A percentile compares a stretch with the other conserved stretches of the same genome.
phyloP scores from a whole-genome alignment of 2,113 vertebrate species.

The Phocoena phocoena region DNA sequence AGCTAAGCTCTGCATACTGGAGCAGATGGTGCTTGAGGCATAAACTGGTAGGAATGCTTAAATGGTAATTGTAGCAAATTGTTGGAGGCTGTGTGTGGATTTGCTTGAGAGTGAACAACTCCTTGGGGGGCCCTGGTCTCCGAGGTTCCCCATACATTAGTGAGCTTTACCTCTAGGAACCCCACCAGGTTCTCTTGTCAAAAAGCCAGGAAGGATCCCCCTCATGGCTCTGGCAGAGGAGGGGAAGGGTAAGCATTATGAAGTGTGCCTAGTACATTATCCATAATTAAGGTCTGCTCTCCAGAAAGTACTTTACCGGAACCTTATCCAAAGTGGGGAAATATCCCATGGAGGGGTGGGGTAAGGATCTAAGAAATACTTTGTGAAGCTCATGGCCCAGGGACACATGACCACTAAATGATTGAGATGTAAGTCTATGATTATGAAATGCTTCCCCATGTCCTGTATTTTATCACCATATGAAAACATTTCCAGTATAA shows the following conservation, averaged over 20 bases:
- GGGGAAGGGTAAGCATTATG: background rate
- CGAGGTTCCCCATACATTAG: background rate
- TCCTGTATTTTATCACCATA: background rate
- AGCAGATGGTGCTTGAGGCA: background rate
- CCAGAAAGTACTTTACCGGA: background rate
- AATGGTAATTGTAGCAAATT: background rate
- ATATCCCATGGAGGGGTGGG: background rate
- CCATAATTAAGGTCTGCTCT: background rate
- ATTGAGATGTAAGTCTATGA: background rate
- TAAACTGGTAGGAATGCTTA: background rate
- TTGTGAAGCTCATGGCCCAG: background rate
- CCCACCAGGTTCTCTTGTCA: background rate
- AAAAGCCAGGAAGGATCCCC: background rate
- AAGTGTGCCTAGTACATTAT: background rate
- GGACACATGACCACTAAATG: background rate
- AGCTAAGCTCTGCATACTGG: background rate
- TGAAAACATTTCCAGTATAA: background rate
- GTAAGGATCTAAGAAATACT: background rate
- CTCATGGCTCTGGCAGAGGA: background rate
- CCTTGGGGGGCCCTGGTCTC: background rate
- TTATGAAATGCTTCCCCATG: background rate
- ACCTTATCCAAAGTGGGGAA: background rate
- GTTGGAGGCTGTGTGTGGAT: background rate
- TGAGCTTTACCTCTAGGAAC: background rate
- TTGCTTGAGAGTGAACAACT: background rate